phyloP scores from a whole-genome alignment of 2,797 vertebrate genomes.

The Amazona finschi region DNA sequence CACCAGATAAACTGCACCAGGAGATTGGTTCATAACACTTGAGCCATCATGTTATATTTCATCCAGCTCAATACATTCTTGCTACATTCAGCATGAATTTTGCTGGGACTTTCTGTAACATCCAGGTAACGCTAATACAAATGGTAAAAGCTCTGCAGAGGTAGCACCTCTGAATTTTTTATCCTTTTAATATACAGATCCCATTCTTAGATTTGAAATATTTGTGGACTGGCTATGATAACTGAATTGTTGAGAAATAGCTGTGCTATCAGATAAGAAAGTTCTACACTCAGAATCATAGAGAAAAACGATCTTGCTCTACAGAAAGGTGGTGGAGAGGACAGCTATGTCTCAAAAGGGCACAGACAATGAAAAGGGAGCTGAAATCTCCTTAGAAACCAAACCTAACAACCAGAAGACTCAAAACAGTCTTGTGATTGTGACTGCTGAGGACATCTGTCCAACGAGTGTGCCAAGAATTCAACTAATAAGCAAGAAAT shows the following conservation, averaged over 20 bases:
- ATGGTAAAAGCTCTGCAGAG: not conserved
- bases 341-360: slow-evolving; percentile 32
- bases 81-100: not conserved
- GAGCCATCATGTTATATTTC: not conserved
- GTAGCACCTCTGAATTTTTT: not conserved
- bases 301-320: not conserved
- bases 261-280: not conserved
- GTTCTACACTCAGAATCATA: not conserved
- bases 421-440: slow-evolving; percentile 57
- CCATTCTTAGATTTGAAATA: not conserved
- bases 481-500: slow-evolving; percentile 17
- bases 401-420: slow-evolving; percentile 44
- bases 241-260: not conserved
- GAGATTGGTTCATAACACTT: not conserved
- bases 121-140: not conserved
- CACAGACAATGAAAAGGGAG: not conserved
- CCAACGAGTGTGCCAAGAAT: slow-evolving; percentile 61
- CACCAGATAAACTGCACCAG: not conserved
- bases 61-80: not conserved
- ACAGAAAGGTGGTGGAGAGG: slow-evolving; percentile 23
- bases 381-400: slow-evolving; percentile 43
- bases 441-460: slow-evolving; percentile 44
- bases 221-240: not conserved
- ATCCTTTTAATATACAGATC: not conserved
- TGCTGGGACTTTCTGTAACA: not conserved